A percentile compares a stretch with the other conserved stretches of the same genome.
Evolutionary conservation across 2,888 invertebrate species (phyloP).

Genomic region (Stramonita haemastoma): DNA sequence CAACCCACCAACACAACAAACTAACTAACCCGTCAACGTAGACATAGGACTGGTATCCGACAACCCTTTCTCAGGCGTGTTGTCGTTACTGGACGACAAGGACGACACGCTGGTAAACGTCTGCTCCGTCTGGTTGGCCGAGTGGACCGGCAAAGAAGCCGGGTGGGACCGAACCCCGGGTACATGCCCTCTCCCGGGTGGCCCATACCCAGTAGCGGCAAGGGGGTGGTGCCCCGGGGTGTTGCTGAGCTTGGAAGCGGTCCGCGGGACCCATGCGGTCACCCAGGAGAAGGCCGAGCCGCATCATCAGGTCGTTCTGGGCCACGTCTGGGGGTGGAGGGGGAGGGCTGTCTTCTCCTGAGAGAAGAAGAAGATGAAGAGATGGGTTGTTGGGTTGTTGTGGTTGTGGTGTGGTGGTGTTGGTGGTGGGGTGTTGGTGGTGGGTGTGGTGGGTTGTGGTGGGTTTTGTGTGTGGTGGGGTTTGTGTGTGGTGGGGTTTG

Average conservation of each 20-base stretch:
- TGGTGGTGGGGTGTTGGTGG: too few species aligned
- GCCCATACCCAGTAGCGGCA: background rate
- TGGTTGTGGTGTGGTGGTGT: too few species aligned
- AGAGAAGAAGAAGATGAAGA: constrained; percentile 26
- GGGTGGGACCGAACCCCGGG: constrained; percentile 18
- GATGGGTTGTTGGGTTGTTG: too few species aligned
- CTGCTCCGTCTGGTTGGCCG: constrained; percentile 71
- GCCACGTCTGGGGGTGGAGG: constrained; percentile 79
- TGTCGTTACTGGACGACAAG: constrained; percentile 80
- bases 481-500: too few species aligned
- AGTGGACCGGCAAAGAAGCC: constrained; percentile 22
- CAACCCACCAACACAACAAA: background rate
- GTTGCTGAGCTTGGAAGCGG: constrained; percentile 40
- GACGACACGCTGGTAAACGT: constrained; percentile 80
- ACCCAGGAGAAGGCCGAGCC: constrained; percentile 88
- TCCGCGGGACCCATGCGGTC: constrained; percentile 80
- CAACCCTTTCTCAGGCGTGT: constrained; percentile 84
- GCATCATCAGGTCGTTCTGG: constrained; percentile 89
- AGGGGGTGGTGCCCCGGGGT: constrained; percentile 45
- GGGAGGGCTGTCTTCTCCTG: constrained; percentile 63
- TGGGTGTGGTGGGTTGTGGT: too few species aligned
- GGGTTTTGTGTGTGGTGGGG: too few species aligned
- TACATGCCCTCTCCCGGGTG: constrained; percentile 30
- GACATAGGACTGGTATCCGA: constrained; percentile 93
- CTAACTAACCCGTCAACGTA: constrained; percentile 84